Evolutionary conservation across 2,888 invertebrate species (phyloP), one percentile per base, ranked within the genome.

Genomic region (Pollenia labialis): DNA sequence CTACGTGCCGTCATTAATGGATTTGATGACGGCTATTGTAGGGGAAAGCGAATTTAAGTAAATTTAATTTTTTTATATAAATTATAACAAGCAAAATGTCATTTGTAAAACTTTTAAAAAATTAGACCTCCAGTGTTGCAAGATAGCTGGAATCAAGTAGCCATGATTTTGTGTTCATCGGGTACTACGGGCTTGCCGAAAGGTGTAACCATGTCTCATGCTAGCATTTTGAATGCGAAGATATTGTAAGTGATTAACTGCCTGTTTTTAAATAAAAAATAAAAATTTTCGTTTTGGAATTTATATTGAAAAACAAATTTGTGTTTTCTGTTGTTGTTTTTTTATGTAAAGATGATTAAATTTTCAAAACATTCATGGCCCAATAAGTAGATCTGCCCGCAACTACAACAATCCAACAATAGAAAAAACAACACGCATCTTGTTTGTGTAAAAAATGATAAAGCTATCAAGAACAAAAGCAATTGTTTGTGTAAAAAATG

Each of bases 131-230:
- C 77, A 44, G 56, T 83, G 23, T 77, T 89, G 0, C 52, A 79
- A 32, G 14, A 60, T 0, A 88, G 88, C 0, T 68, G 75, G n/a
- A 60, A 83, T 16, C 89, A 89, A 81, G 87, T 86, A 8, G 89
- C 89, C 18, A 80, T 85, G 11, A 86, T 89, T 69, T 79, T 89
- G 32, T 89, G 89, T 52, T 89, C 89, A 4, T 89, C 89, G 0
- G 89, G 89, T 4, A 88, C 88, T 1, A 89, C 89, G 9, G 89
- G 88, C 9, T 66, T 87, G n/a, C 88, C 89, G 1, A 89, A 89
- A 62, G 88, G 88, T 12, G 88, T 89, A 4, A 72, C 83, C 40
- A 79, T 89, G 82, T 89, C 89, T 0, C 88, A 89, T 64, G 88
- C 87, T 9, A 82, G 85, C 12, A 12, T 89, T 11, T n/a, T 88